A percentile compares a stretch with the other conserved stretches of the same genome.
Conservation (phyloP, 2,797 vertebrate species). For the Anabas testudineus region DNA sequence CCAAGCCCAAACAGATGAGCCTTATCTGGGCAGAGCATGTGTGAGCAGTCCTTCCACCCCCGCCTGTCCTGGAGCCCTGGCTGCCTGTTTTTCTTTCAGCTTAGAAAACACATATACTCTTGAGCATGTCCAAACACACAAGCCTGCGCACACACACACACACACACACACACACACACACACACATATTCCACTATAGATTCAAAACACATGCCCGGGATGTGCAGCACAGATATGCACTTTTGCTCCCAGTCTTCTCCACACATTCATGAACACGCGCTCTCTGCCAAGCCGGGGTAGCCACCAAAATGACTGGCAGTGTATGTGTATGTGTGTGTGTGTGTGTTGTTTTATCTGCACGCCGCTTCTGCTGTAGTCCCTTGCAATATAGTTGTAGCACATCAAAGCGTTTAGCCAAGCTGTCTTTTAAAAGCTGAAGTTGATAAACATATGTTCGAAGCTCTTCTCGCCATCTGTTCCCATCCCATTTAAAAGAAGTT, state of each 20-base stretch:
- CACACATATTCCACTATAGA: constrained; percentile 19
- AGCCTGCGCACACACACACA: constrained; percentile 2
- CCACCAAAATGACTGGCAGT: constrained; percentile 54
- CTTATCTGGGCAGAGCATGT: constrained; percentile 86
- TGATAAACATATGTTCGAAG: constrained; percentile 74
- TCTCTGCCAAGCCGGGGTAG: constrained; percentile 56
- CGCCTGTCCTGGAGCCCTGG: constrained; percentile 74
- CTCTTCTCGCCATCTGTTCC: constrained; percentile 58
- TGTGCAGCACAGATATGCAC: constrained; percentile 61
- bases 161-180: constrained; percentile 19
- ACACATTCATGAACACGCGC: constrained; percentile 41
- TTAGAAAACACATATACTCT: constrained; percentile 70
- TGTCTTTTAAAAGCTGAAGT: constrained; percentile 62
- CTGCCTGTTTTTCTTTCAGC: constrained; percentile 76
- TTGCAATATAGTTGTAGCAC: constrained; percentile 71
- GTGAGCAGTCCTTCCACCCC: constrained; percentile 78
- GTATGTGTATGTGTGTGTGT: constrained; percentile 28
- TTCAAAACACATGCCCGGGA: constrained; percentile 55
- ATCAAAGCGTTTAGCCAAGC: constrained; percentile 71
- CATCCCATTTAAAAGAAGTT: constrained; percentile 60
- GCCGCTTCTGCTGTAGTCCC: constrained; percentile 63
- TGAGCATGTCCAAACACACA: constrained; percentile 64
- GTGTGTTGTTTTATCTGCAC: constrained; percentile 65
- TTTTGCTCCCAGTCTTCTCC: constrained; percentile 54
- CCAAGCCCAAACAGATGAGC: constrained; percentile 83